These are phyloP conservation scores for Aphidoletes aphidimyza DNA, from an alignment of 2,888 invertebrate species.

Conservation along the genomic window DNA sequence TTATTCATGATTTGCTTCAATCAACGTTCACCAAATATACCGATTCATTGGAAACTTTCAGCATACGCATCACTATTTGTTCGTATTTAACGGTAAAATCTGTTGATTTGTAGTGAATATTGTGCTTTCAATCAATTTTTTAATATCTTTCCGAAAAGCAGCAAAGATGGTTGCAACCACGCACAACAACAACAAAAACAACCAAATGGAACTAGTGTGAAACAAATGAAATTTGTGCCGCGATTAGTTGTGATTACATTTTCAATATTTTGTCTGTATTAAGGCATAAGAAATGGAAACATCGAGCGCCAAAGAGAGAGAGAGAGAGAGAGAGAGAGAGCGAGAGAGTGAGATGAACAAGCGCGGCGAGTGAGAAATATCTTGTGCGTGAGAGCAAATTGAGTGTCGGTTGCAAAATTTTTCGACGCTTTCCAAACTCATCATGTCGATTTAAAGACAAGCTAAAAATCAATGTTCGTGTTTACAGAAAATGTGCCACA, in stretches of 20 bases:
- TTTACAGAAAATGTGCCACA: slow-evolving; percentile 20
- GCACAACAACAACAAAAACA: not conserved
- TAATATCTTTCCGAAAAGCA: not conserved
- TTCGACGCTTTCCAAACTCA: slow-evolving; percentile 31
- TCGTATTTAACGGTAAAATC: not conserved
- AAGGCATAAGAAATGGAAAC: not conserved
- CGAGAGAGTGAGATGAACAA: not conserved
- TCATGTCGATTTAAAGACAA: slow-evolving; percentile 48
- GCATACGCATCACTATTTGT: not conserved
- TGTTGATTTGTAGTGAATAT: not conserved
- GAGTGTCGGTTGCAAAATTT: slow-evolving; percentile 9
- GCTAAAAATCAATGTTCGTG: slow-evolving; percentile 30
- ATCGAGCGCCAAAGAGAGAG: not conserved
- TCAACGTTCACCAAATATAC: too few relatives aligned
- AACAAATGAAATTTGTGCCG: slow-evolving; percentile 5
- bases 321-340: not conserved
- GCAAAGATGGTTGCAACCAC: too few relatives aligned
- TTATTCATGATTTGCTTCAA: too few relatives aligned
- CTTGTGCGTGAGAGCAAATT: not conserved
- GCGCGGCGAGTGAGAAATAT: not conserved
- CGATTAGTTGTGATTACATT: slow-evolving; percentile 39
- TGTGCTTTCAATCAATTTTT: not conserved
- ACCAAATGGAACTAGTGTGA: not conserved
- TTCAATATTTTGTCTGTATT: not conserved
- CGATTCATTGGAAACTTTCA: too few relatives aligned